These are phyloP conservation scores for Sebastes oblongus DNA, from an alignment of 2,797 vertebrate species.

Conservation along the genomic window DNA sequence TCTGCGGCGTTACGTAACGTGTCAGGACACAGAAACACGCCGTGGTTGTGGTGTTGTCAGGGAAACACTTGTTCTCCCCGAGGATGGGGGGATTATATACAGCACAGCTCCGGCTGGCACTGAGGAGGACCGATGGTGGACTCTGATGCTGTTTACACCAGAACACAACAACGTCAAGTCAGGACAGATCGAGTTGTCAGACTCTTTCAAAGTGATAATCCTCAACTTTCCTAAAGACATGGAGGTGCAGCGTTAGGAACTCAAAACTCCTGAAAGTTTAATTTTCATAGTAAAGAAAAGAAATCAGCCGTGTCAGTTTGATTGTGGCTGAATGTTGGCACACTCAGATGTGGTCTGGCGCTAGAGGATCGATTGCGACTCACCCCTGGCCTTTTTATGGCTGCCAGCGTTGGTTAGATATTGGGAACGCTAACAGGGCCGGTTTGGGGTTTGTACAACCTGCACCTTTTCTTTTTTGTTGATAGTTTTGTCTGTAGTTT, in stretches of 20 bases:
- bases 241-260: rapidly evolving
- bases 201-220: neutral
- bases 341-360: too few relatives aligned
- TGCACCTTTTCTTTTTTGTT: too few relatives aligned
- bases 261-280: neutral
- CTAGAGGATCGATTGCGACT: too few relatives aligned
- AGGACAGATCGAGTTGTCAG: neutral
- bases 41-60: slow-evolving; percentile 16
- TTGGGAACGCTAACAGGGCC: too few relatives aligned
- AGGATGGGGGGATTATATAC: slow-evolving; percentile 21
- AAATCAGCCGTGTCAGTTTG: neutral
- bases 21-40: slow-evolving; percentile 1
- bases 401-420: too few relatives aligned
- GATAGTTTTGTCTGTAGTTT: too few relatives aligned
- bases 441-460: too few relatives aligned
- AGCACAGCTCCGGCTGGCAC: neutral
- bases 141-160: slow-evolving; percentile 17
- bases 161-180: neutral
- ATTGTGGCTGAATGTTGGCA: too few relatives aligned
- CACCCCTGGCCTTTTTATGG: too few relatives aligned
- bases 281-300: neutral
- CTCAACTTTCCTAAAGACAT: rapidly evolving
- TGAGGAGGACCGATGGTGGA: neutral
- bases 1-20: slow-evolving; percentile 13
- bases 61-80: slow-evolving; percentile 43